Evolutionary conservation across 2,888 invertebrate genomes (phyloP).

Genomic region (Acleris holmiana): DNA sequence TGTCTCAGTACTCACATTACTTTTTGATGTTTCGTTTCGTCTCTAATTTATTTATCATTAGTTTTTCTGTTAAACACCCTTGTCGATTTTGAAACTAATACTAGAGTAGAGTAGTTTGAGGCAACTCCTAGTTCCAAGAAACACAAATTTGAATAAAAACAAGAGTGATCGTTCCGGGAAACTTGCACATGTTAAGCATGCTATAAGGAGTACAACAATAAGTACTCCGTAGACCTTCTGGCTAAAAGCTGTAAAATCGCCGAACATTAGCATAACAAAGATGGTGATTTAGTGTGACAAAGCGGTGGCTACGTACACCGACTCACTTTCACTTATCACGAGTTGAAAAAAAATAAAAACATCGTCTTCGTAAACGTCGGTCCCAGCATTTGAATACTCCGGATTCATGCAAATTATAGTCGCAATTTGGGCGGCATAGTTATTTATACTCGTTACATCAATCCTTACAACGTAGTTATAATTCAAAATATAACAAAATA

Average conservation of each 20-base stretch:
- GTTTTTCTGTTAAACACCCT: too few species aligned
- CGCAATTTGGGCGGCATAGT: not conserved
- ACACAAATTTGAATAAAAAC: constrained; percentile 36
- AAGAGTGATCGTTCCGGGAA: constrained; percentile 62
- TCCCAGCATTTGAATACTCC: constrained; percentile 22
- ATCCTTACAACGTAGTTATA: too few species aligned
- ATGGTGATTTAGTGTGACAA: constrained; percentile 72
- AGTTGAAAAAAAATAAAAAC: constrained; percentile 53
- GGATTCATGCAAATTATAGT: not conserved
- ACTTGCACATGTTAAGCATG: constrained; percentile 63
- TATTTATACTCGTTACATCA: too few species aligned
- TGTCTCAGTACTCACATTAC: too few species aligned
- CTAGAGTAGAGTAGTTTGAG: not conserved
- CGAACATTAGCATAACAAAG: constrained; percentile 79
- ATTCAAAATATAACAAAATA: too few species aligned
- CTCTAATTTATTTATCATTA: too few species aligned
- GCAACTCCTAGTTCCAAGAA: constrained; percentile 20
- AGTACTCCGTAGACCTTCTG: constrained; percentile 63
- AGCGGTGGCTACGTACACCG: constrained; percentile 57
- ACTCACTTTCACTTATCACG: constrained; percentile 76
- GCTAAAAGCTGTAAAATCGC: constrained; percentile 76
- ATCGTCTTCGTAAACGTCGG: constrained; percentile 36
- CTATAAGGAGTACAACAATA: constrained; percentile 60
- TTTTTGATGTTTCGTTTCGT: too few species aligned
- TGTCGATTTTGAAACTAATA: too few species aligned